phyloP scores from a whole-genome alignment of 2,888 invertebrate species.

The Phrixothrix hirtus region DNA sequence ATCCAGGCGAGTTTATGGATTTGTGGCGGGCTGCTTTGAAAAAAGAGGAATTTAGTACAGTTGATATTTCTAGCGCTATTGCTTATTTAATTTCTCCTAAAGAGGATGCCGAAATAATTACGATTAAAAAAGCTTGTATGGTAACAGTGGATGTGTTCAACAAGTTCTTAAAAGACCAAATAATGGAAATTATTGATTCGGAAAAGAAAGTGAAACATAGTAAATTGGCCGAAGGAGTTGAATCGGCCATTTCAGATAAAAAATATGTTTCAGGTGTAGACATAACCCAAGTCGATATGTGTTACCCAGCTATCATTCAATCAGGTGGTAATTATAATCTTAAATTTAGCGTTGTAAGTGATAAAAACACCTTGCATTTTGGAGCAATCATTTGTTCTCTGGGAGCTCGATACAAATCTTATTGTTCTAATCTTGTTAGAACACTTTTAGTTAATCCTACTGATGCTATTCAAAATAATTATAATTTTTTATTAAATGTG shows the following conservation, averaged over 20 bases:
- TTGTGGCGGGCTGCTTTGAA: slow-evolving; percentile 83
- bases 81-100: slow-evolving; percentile 92
- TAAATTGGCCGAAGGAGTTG: slow-evolving; percentile 93
- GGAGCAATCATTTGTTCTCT: slow-evolving; percentile 94
- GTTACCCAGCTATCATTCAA: slow-evolving; percentile 98
- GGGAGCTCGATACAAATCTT: slow-evolving; percentile 94
- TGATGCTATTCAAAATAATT: slow-evolving; percentile 78
- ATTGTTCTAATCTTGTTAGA: slow-evolving; percentile 96
- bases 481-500: slow-evolving; percentile 85
- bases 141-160: slow-evolving; percentile 94
- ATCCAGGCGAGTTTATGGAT: slow-evolving; percentile 90
- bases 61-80: slow-evolving; percentile 83
- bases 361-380: slow-evolving; percentile 92
- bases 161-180: slow-evolving; percentile 95
- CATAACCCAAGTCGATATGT: slow-evolving; percentile 89
- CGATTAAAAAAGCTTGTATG: slow-evolving; percentile 89
- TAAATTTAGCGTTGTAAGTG: slow-evolving; percentile 94
- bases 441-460: slow-evolving; percentile 95
- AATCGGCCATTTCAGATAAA: slow-evolving; percentile 90
- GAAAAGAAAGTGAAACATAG: slow-evolving; percentile 98
- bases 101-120: slow-evolving; percentile 88
- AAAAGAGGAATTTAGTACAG: slow-evolving; percentile 77
- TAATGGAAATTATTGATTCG: slow-evolving; percentile 98
- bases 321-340: slow-evolving; percentile 97
- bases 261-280: slow-evolving; percentile 93